A percentile compares a stretch with the other conserved stretches of the same genome.
phyloP scores from a whole-genome alignment of 2,888 invertebrate genomes.

The Girardia tigrina region DNA sequence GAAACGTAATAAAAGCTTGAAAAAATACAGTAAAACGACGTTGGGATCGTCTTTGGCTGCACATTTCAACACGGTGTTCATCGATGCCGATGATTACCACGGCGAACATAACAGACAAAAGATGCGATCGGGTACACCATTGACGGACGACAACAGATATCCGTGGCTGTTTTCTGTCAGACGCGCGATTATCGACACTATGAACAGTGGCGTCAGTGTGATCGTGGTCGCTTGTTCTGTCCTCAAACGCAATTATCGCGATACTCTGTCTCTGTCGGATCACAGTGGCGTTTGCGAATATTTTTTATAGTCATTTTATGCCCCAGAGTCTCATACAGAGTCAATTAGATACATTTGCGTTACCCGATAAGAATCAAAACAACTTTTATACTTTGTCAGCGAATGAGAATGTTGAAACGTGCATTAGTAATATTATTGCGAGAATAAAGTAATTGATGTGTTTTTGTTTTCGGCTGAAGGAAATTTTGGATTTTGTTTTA shows the following conservation, averaged over 20 bases:
- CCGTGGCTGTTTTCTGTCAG: background rate
- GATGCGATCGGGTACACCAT: background rate
- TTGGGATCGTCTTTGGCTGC: background rate
- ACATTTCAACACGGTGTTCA: background rate
- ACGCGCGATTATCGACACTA: background rate
- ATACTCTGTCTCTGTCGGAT: background rate
- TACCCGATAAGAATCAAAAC: background rate
- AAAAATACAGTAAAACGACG: background rate
- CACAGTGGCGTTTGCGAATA: too few species aligned
- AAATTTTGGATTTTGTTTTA: too few species aligned
- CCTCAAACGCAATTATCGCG: background rate
- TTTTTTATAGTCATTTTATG: constrained; percentile 18
- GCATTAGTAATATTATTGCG: background rate
- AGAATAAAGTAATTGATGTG: too few species aligned
- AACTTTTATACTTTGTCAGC: background rate
- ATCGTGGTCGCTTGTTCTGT: constrained; percentile 3
- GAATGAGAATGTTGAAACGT: background rate
- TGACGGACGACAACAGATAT: background rate
- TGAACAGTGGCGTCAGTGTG: background rate
- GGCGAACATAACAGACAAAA: background rate
- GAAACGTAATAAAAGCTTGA: too few species aligned
- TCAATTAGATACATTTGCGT: constrained; percentile 24
- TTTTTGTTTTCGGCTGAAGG: too few species aligned
- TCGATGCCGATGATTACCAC: background rate
- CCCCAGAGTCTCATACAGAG: background rate